Evolutionary conservation across 2,888 invertebrate species (phyloP).

Genomic region (Platycheirus rosarum): DNA sequence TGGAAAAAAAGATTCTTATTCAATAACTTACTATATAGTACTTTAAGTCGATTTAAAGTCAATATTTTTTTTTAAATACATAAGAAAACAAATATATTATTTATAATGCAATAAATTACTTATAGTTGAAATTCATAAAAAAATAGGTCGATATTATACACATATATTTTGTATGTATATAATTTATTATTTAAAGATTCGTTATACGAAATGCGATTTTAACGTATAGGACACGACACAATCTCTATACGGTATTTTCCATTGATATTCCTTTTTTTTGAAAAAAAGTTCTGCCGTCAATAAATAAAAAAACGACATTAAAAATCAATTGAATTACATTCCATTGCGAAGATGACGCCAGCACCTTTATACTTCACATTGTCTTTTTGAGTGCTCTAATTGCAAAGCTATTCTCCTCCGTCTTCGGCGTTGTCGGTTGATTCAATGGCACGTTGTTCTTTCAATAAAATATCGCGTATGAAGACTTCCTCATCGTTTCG

Average conservation of each 20-base stretch:
- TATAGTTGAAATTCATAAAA: conserved; percentile 45
- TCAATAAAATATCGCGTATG: conserved; percentile 86
- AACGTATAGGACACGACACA: conserved; percentile 17
- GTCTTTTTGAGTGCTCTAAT: neutral
- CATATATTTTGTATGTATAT: conserved; percentile 4
- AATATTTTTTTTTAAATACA: conserved; percentile 26
- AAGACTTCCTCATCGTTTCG: conserved; percentile 87
- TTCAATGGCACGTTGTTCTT: conserved; percentile 84
- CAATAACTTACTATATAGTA: conserved; percentile 32
- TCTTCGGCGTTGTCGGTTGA: conserved; percentile 28
- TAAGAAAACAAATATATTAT: conserved; percentile 18
- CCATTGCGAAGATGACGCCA: conserved; percentile 26
- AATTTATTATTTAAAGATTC: neutral
- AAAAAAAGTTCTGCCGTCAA: neutral
- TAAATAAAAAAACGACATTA: conserved; percentile 11
- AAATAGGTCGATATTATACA: conserved; percentile 23
- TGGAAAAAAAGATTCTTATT: conserved; percentile 15
- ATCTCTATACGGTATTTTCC: conserved; percentile 22
- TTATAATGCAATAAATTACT: conserved; percentile 51
- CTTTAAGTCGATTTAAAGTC: conserved; percentile 36
- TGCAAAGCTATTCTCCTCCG: neutral
- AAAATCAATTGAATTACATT: conserved; percentile 16
- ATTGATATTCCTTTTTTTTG: no score
- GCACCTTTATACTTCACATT: conserved; percentile 37
- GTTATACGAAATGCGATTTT: conserved; percentile 33